Evolutionary conservation across 2,113 vertebrate species (phyloP).

Genomic region (Scopus umbretta): DNA sequence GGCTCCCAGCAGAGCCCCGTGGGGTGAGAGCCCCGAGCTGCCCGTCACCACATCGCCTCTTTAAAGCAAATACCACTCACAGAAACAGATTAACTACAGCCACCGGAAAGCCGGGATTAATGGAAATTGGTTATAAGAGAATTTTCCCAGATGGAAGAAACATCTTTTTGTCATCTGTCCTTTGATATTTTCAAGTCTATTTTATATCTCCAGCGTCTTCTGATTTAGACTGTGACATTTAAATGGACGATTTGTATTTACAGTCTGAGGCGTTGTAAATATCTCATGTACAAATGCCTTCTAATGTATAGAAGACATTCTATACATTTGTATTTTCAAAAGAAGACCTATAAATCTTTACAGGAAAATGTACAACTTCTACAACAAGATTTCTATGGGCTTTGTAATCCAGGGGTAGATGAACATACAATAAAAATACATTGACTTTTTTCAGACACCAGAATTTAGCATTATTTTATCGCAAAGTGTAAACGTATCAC

Average conservation of each 20-base stretch:
- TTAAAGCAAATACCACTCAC: neutral
- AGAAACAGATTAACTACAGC: neutral
- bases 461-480: neutral
- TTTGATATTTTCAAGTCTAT: constrained; percentile 12
- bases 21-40: neutral
- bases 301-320: neutral
- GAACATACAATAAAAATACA: neutral
- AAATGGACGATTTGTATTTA: neutral
- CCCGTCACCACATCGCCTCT: neutral
- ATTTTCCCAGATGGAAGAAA: neutral
- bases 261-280: neutral
- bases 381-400: neutral
- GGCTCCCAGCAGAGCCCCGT: neutral
- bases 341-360: neutral
- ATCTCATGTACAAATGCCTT: neutral
- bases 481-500: neutral
- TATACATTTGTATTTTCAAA: neutral
- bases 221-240: constrained; percentile 25
- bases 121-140: neutral
- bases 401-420: neutral
- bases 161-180: constrained; percentile 4
- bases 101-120: neutral
- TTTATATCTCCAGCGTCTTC: neutral
- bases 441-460: neutral
- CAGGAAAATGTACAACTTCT: neutral